These are phyloP conservation scores for Psilanteris sp. DNA, from an alignment of 1,140 invertebrate species.

Conservation along the genomic window DNA sequence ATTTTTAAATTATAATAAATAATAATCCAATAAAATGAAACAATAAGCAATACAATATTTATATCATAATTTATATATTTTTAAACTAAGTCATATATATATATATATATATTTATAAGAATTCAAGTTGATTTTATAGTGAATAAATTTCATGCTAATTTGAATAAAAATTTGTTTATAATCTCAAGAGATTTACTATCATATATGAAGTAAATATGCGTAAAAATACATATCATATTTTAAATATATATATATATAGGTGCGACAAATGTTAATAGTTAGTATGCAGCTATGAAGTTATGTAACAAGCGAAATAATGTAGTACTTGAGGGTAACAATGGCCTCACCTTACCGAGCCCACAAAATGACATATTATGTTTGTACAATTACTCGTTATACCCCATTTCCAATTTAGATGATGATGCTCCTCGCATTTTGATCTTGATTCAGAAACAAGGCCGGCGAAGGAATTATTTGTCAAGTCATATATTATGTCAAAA, in stretches of 20 bases:
- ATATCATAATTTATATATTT: too few species aligned
- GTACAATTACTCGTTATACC: slow-evolving; percentile 40
- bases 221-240: slow-evolving; percentile 10
- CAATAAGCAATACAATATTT: too few species aligned
- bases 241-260: slow-evolving; percentile 16
- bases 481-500: neutral
- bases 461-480: neutral
- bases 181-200: too few species aligned
- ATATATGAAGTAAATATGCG: slow-evolving; percentile 6
- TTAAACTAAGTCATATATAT: too few species aligned
- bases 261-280: slow-evolving; percentile 25
- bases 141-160: too few species aligned
- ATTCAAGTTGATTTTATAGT: too few species aligned
- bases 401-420: slow-evolving; percentile 53
- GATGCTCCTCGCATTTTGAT: slow-evolving; percentile 4
- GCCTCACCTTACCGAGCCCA: slow-evolving; percentile 59
- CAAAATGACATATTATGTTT: slow-evolving; percentile 50
- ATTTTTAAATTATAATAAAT: too few species aligned
- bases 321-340: slow-evolving; percentile 41
- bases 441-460: slow-evolving; percentile 19
- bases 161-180: too few species aligned
- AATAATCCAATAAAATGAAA: too few species aligned
- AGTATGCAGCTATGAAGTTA: slow-evolving; percentile 9
- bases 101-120: too few species aligned
- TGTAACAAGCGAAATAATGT: slow-evolving; percentile 41